A percentile compares a stretch with the other conserved stretches of the same genome.
phyloP scores from a whole-genome alignment of 1,140 invertebrate genomes.

The Episyrphus balteatus region DNA sequence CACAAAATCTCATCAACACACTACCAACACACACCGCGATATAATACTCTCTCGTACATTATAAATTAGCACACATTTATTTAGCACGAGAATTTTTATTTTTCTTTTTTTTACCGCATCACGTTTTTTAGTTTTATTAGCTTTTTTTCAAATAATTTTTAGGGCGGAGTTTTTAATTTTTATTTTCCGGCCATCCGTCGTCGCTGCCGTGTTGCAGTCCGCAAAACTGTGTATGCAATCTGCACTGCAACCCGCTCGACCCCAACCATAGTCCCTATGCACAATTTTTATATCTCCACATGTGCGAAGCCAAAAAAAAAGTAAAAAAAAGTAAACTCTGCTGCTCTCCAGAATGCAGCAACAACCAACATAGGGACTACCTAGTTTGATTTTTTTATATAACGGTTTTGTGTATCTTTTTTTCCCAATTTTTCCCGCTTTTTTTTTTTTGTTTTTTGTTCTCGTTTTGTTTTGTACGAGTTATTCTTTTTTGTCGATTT shows the following conservation, averaged over 20 bases:
- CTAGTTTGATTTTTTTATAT: not conserved
- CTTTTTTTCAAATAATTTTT: conserved; percentile 31
- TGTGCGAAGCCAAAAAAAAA: not conserved
- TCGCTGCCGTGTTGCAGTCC: no score
- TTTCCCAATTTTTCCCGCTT: conserved; percentile 15
- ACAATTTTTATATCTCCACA: conserved; percentile 2
- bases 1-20: no score
- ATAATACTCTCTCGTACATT: conserved; percentile 15
- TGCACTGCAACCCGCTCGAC: not conserved
- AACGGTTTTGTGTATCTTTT: conserved; percentile 4
- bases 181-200: conserved; percentile 16
- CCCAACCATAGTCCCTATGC: not conserved
- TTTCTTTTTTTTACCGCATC: conserved; percentile 1
- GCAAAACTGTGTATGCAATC: no score
- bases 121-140: conserved; percentile 30
- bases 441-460: conserved; percentile 9
- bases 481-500: conserved; percentile 7
- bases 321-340: not conserved
- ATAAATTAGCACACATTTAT: conserved; percentile 26
- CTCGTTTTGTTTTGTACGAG: conserved; percentile 10
- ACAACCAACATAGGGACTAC: no score
- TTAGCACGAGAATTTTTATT: conserved; percentile 4
- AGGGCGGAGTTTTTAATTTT: conserved; percentile 35
- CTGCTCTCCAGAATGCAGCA: not conserved
- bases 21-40: no score